Percentiles rank a stretch among this genome's conserved stretches.
Conservation (phyloP, 2,888 invertebrate species). For the Parnassius orleans region DNA sequence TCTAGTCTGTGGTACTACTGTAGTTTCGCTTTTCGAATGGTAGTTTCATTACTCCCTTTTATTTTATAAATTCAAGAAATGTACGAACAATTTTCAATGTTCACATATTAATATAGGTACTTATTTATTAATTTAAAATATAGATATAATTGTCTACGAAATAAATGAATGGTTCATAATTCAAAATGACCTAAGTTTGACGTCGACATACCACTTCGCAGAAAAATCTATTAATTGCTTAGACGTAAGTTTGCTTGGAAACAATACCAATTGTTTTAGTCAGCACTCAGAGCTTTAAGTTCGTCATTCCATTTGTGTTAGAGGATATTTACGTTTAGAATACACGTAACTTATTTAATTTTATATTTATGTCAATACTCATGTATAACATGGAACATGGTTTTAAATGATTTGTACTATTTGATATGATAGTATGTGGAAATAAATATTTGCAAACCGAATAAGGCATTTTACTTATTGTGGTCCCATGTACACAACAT, state of each 20-base stretch:
- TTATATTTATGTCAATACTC: slow-evolving; percentile 46
- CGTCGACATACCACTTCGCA: slow-evolving; percentile 4
- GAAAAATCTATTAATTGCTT: slow-evolving; percentile 7
- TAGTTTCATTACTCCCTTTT: too few species aligned
- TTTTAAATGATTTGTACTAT: slow-evolving; percentile 45
- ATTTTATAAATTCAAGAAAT: too few species aligned
- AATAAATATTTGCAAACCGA: slow-evolving; percentile 34
- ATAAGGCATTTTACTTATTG: background rate
- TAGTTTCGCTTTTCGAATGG: too few species aligned
- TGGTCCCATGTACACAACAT: too few species aligned
- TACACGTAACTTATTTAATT: slow-evolving; percentile 30
- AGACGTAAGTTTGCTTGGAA: slow-evolving; percentile 16
- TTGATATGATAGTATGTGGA: slow-evolving; percentile 47
- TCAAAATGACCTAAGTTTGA: too few species aligned
- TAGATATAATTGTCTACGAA: too few species aligned
- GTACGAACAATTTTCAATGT: too few species aligned
- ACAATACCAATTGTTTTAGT: slow-evolving; percentile 22
- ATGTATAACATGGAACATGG: slow-evolving; percentile 60
- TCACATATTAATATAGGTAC: too few species aligned
- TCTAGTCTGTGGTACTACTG: too few species aligned
- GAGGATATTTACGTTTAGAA: slow-evolving; percentile 31
- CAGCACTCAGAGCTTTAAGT: slow-evolving; percentile 31
- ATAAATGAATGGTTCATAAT: too few species aligned
- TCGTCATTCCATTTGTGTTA: slow-evolving; percentile 44
- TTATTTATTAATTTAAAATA: too few species aligned